phyloP scores from a whole-genome alignment of 2,113 vertebrate genomes.

The Ctenomys sociabilis region DNA sequence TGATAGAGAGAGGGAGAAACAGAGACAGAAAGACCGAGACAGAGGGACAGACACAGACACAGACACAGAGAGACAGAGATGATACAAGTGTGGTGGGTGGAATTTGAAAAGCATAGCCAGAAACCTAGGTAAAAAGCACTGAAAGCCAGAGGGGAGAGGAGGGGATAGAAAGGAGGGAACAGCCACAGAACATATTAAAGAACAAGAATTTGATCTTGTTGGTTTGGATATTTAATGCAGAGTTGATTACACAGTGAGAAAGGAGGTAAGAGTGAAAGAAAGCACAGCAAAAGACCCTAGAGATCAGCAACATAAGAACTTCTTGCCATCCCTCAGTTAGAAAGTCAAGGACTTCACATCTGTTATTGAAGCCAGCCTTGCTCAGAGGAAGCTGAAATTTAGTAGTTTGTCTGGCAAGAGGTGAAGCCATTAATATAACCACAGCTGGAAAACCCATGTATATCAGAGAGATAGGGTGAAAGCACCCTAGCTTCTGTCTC shows the following conservation, averaged over 20 bases:
- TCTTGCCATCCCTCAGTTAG: background rate
- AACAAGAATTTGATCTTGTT: constrained; percentile 12
- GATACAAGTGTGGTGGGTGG: background rate
- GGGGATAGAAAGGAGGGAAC: background rate
- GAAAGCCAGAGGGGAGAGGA: background rate
- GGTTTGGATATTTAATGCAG: background rate
- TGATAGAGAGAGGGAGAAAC: too few species aligned
- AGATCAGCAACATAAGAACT: background rate
- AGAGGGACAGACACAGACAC: background rate
- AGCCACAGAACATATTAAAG: background rate
- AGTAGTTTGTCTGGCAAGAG: constrained; percentile 28
- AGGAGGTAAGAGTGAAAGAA: background rate
- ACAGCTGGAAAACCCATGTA: constrained; percentile 37
- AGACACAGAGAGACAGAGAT: background rate
- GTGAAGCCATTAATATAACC: constrained; percentile 12
- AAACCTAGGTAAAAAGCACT: background rate
- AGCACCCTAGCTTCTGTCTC: constrained; percentile 23
- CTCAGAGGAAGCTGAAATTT: constrained; percentile 29
- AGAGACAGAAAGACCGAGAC: too few species aligned
- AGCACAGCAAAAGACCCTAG: background rate
- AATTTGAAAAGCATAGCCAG: background rate
- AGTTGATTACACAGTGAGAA: background rate
- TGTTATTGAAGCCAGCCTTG: background rate
- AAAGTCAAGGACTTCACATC: background rate
- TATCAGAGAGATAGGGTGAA: constrained; percentile 21